Evolutionary conservation across 1,140 invertebrate species (phyloP).

Genomic region (Solenopsis fugax): DNA sequence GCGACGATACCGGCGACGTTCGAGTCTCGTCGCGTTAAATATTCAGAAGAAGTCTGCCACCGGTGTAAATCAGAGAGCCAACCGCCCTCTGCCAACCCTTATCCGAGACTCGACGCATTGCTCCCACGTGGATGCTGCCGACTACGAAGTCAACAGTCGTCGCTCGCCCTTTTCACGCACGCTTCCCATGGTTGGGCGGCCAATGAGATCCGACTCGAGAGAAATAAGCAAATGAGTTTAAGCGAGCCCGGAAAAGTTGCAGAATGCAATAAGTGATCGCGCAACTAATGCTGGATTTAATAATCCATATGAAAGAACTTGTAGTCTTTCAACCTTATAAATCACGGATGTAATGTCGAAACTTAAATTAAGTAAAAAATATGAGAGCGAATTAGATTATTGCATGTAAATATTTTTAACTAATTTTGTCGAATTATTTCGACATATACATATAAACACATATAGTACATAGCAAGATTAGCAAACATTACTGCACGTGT

Average conservation of each 20-base stretch:
- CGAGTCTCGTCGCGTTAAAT: conserved; percentile 79
- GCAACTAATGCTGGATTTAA: neutral
- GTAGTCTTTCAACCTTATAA: neutral
- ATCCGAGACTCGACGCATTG: conserved; percentile 65
- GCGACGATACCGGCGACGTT: conserved; percentile 71
- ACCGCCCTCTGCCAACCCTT: conserved; percentile 68
- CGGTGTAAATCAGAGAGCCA: conserved; percentile 77
- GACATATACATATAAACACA: neutral
- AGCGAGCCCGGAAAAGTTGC: neutral
- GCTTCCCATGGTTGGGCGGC: neutral
- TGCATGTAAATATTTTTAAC: neutral
- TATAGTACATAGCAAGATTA: neutral
- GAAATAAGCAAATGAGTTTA: conserved; percentile 5
- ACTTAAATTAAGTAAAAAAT: neutral
- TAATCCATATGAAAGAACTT: neutral
- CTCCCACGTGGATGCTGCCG: conserved; percentile 69
- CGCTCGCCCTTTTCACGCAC: conserved; percentile 16
- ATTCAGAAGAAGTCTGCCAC: conserved; percentile 79
- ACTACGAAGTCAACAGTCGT: conserved; percentile 58
- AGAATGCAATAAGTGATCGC: conserved; percentile 12
- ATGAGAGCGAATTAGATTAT: neutral
- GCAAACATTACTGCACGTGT: neutral
- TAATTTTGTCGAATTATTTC: neutral
- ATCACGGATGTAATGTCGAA: neutral
- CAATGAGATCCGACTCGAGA: conserved; percentile 54